Conservation (phyloP, 2,797 vertebrate genomes). For the Thamnophis elegans region DNA sequence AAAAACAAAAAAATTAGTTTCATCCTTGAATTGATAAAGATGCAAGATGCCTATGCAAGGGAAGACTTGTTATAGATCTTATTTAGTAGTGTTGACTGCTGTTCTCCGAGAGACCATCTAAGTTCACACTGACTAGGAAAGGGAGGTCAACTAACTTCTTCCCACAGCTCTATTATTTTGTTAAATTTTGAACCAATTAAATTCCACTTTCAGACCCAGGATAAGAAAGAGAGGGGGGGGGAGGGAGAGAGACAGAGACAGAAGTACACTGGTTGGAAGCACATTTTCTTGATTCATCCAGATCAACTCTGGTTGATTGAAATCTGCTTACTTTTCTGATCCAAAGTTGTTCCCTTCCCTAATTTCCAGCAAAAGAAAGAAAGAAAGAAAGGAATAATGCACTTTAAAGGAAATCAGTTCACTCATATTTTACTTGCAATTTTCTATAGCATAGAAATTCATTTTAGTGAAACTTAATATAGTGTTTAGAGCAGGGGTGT, state of each 20-base stretch:
- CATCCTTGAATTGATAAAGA: conserved; percentile 24
- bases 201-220: neutral
- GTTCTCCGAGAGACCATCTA: neutral
- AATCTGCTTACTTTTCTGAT: neutral
- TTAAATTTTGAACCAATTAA: neutral
- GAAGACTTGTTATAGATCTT: neutral
- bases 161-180: neutral
- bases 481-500: neutral
- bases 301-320: neutral
- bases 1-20: neutral
- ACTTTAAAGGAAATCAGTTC: neutral
- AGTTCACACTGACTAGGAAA: neutral
- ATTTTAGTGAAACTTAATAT: neutral
- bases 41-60: neutral
- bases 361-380: neutral
- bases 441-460: neutral
- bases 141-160: neutral
- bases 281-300: neutral
- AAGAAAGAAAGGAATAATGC: neutral
- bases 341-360: neutral
- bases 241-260: neutral
- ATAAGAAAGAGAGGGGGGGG: neutral
- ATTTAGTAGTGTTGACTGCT: neutral
- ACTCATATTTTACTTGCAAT: neutral
- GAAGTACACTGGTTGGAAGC: neutral